Conservation (phyloP, 2,797 vertebrate species). For the Arrhamphus sclerolepis region DNA sequence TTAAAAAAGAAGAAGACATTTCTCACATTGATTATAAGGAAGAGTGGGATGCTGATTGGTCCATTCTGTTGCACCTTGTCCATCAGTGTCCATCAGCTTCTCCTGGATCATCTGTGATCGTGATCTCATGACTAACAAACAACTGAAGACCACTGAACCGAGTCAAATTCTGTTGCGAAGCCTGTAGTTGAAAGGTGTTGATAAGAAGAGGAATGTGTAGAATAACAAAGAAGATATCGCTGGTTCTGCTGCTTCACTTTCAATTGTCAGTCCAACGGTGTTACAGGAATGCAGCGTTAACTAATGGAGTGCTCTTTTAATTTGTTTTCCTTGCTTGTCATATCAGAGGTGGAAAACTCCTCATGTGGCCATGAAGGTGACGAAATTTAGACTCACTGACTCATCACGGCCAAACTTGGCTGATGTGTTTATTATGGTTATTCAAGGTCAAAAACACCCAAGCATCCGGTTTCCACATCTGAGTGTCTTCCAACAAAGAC, state of each 20-base stretch:
- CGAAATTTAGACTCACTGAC: constrained; percentile 19
- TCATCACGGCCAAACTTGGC: constrained; percentile 43
- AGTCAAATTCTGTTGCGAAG: constrained; percentile 5
- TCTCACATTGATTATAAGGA: too few relatives aligned
- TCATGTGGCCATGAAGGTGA: constrained; percentile 21
- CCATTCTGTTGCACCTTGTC: neutral
- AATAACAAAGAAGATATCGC: constrained; percentile 18
- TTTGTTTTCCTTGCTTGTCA: constrained; percentile 34
- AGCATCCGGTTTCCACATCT: constrained; percentile 65
- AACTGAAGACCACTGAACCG: constrained; percentile 2
- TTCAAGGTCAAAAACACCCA: constrained; percentile 57
- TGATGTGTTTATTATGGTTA: constrained; percentile 48
- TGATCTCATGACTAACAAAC: constrained; percentile 6
- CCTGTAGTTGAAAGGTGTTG: constrained; percentile 16
- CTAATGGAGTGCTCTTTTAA: constrained; percentile 4
- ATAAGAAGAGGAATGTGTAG: constrained; percentile 29
- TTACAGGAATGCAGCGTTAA: constrained; percentile 6
- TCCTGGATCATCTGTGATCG: neutral
- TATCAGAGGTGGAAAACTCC: constrained; percentile 31
- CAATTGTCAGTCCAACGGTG: constrained; percentile 4
- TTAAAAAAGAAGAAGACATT: too few relatives aligned
- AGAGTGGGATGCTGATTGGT: neutral
- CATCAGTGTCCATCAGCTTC: neutral
- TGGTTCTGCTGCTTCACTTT: constrained; percentile 24
- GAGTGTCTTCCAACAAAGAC: constrained; percentile 40